Conservation (phyloP, 2,113 vertebrate species). For the Glaucomys volans region DNA sequence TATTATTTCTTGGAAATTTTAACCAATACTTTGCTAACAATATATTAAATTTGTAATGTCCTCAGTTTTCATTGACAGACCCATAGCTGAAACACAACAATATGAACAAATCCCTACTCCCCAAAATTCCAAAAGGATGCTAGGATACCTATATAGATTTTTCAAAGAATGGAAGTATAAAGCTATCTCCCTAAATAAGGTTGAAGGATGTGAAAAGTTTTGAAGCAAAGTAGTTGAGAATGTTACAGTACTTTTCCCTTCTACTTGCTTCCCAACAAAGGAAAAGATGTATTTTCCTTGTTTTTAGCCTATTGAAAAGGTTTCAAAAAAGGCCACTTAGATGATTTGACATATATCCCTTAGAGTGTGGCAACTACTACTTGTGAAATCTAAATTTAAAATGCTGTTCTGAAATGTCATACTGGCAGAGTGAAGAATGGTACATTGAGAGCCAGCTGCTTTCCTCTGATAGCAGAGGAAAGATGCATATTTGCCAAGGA, state of each 20-base stretch:
- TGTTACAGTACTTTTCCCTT: neutral
- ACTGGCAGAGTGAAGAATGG: neutral
- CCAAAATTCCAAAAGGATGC: neutral
- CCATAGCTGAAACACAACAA: neutral
- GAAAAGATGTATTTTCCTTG: neutral
- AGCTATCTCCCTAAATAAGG: neutral
- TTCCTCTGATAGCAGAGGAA: neutral
- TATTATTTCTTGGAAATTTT: neutral
- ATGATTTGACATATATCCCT: neutral
- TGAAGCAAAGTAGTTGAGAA: neutral
- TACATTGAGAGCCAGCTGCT: neutral
- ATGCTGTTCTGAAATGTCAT: neutral
- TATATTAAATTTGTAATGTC: neutral
- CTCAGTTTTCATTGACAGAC: neutral
- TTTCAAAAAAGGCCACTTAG: neutral
- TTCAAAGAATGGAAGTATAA: neutral
- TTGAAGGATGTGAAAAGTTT: neutral
- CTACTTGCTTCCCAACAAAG: neutral
- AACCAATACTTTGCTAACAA: neutral
- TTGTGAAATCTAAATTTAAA: neutral
- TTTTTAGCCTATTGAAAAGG: neutral
- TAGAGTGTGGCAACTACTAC: neutral
- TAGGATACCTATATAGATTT: neutral
- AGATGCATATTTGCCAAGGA: neutral
- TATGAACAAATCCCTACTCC: neutral